These are phyloP conservation scores for Anolis apletophallus DNA, from an alignment of 2,797 vertebrate species.

Conservation along the genomic window DNA sequence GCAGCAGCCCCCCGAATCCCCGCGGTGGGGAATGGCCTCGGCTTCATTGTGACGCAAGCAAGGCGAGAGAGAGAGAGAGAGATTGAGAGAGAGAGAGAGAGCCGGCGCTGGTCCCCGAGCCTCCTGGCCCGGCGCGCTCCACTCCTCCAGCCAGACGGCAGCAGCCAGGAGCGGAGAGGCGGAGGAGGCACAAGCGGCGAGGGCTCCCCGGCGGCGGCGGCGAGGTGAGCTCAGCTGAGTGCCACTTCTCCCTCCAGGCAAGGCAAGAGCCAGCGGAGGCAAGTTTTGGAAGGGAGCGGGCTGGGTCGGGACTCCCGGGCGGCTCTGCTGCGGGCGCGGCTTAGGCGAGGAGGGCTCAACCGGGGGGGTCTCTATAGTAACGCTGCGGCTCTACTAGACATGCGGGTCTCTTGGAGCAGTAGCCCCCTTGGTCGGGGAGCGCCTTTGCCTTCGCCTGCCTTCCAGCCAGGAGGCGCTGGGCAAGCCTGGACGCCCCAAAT, in stretches of 20 bases:
- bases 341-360: too few relatives aligned
- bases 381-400: constrained; percentile 22
- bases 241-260: not conserved
- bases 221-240: not conserved
- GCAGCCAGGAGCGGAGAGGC: not conserved
- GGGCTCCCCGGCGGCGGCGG: too few relatives aligned
- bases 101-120: constrained; percentile 60
- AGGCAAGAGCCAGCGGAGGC: not conserved
- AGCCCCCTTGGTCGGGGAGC: not conserved
- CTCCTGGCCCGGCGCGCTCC: constrained; percentile 30
- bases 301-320: constrained; percentile 1
- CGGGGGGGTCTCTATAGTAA: constrained; percentile 58
- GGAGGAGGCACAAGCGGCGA: not conserved
- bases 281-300: not conserved
- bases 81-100: not conserved
- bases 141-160: constrained; percentile 17
- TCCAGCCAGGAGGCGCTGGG: not conserved
- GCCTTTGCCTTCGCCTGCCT: not conserved
- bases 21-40: constrained; percentile 56
- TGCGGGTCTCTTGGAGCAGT: not conserved
- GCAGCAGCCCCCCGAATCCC: constrained; percentile 42
- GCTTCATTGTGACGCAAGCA: constrained; percentile 75
- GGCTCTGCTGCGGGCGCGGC: too few relatives aligned
- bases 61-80: not conserved
- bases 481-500: not conserved